A percentile compares a stretch with the other conserved stretches of the same genome.
These are phyloP conservation scores for Mimumesa dahlbomi DNA, from an alignment of 2,888 invertebrate species.

Conservation along the genomic window DNA sequence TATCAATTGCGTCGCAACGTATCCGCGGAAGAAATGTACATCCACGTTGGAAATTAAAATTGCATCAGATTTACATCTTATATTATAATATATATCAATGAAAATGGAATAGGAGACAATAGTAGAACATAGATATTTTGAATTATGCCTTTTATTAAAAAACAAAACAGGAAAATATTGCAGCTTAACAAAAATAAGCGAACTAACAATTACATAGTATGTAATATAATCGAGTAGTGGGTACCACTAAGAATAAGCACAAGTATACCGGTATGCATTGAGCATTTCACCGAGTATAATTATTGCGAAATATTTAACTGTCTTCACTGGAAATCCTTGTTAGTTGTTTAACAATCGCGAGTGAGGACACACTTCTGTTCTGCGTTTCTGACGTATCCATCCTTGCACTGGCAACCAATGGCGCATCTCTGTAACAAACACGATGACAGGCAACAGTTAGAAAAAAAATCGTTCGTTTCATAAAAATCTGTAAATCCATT, in stretches of 20 bases:
- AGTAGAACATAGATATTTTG: too few species aligned
- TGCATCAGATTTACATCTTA: too few species aligned
- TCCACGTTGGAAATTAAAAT: too few species aligned
- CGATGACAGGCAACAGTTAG: not conserved
- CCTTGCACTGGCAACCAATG: constrained; percentile 47
- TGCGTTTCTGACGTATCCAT: constrained; percentile 45
- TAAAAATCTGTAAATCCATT: not conserved
- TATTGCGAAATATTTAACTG: not conserved
- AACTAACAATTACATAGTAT: constrained; percentile 10
- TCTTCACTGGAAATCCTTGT: not conserved
- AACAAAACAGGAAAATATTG: not conserved
- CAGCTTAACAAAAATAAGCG: constrained; percentile 23
- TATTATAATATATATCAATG: too few species aligned
- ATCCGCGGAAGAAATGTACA: too few species aligned
- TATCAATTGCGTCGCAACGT: too few species aligned
- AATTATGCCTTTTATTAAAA: constrained; percentile 13
- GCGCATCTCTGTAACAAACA: constrained; percentile 43
- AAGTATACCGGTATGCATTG: not conserved
- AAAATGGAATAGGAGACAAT: too few species aligned
- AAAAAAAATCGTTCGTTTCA: too few species aligned
- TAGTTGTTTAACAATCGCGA: constrained; percentile 23
- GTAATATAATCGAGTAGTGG: constrained; percentile 6
- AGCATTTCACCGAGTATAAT: not conserved
- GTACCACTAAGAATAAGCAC: not conserved
- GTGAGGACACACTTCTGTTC: constrained; percentile 41